These are phyloP conservation scores for Drosophila kepulauana DNA, from an alignment of 1,140 invertebrate genomes.

Conservation along the genomic window DNA sequence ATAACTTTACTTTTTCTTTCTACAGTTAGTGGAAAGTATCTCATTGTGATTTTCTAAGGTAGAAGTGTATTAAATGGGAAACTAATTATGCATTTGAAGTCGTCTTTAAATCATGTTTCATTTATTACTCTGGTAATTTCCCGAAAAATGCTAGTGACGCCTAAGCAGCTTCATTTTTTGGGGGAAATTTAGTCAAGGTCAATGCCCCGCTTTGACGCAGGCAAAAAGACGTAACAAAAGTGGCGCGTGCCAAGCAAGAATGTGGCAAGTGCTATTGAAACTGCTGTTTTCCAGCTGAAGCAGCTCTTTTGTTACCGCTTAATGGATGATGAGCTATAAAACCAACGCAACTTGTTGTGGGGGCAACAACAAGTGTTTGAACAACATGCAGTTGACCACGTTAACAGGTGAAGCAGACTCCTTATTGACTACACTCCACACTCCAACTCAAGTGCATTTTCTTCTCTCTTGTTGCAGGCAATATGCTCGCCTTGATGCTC, in stretches of 20 bases:
- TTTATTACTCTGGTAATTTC: too few relatives aligned
- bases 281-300: not conserved
- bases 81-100: too few relatives aligned
- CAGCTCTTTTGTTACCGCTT: conserved; percentile 10
- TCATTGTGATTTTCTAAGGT: too few relatives aligned
- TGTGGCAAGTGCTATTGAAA: conserved; percentile 5
- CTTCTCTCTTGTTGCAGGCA: not conserved
- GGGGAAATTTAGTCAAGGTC: not conserved
- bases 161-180: not conserved
- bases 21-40: too few relatives aligned
- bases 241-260: conserved; percentile 28
- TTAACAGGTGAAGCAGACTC: conserved; percentile 7
- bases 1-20: too few relatives aligned
- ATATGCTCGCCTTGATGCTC: not conserved
- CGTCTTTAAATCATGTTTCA: too few relatives aligned
- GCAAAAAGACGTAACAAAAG: conserved; percentile 12
- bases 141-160: too few relatives aligned
- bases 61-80: too few relatives aligned
- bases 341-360: not conserved
- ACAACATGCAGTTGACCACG: conserved; percentile 30
- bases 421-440: too few relatives aligned
- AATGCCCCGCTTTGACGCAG: not conserved
- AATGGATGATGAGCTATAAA: conserved; percentile 20
- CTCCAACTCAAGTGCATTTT: not conserved
- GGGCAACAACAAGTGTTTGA: not conserved